These are phyloP conservation scores for Bufo gargarizans DNA, from an alignment of 2,113 vertebrate species.

Conservation along the genomic window DNA sequence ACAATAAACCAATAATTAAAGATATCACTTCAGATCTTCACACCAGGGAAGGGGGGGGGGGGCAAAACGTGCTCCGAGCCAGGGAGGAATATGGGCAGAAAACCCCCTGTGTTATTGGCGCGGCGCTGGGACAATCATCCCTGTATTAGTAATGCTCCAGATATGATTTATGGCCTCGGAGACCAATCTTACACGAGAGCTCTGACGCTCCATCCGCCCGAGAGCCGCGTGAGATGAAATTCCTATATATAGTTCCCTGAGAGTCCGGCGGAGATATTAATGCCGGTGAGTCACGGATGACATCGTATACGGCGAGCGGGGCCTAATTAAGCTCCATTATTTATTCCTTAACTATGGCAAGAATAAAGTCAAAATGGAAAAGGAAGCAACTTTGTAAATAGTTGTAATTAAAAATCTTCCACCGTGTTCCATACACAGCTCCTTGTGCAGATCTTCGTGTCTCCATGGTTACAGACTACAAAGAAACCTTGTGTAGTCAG, in stretches of 20 bases:
- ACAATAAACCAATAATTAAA: slow-evolving; percentile 5
- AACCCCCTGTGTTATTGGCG: neutral
- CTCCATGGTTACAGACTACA: neutral
- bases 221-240: neutral
- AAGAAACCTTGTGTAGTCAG: neutral
- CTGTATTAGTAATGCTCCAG: neutral
- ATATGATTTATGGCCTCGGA: slow-evolving; percentile 31
- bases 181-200: neutral
- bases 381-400: neutral
- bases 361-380: neutral
- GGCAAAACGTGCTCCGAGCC: neutral
- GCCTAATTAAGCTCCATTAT: too few species aligned
- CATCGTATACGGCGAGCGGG: neutral
- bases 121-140: neutral
- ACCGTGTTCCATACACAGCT: neutral
- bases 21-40: neutral
- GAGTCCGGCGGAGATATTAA: neutral
- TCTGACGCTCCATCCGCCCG: neutral
- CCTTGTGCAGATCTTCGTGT: neutral
- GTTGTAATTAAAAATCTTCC: neutral
- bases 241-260: neutral
- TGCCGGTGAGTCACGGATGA: neutral
- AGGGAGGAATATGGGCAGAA: neutral
- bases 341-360: too few species aligned
- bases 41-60: too few species aligned